Percentiles rank a stretch among this genome's conserved stretches.
phyloP scores from a whole-genome alignment of 2,888 invertebrate genomes.

The Stegophylla sp. region DNA sequence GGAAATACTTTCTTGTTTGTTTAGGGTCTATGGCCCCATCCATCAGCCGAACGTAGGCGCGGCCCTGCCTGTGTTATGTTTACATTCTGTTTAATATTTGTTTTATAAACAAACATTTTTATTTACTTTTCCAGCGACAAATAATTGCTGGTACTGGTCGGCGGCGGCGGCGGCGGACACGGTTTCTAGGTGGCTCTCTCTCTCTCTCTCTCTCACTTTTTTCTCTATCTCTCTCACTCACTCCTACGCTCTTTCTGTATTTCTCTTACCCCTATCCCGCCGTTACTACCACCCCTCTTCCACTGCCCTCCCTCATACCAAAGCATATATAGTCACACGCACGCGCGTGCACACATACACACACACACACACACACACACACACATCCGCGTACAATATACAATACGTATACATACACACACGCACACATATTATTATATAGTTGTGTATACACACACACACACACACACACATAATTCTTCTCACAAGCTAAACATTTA shows the following conservation, averaged over 20 bases:
- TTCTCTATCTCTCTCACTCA: too few species aligned
- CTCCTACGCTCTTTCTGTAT: too few species aligned
- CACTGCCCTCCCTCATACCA: background rate
- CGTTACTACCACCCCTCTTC: background rate
- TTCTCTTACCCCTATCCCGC: background rate
- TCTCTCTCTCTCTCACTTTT: background rate
- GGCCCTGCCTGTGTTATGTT: conserved; percentile 58
- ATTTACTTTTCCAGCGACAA: conserved; percentile 61
- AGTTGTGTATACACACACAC: conserved; percentile 12
- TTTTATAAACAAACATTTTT: conserved; percentile 61
- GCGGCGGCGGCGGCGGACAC: conserved; percentile 23
- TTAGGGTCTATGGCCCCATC: conserved; percentile 59
- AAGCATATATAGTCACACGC: background rate
- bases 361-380: conserved; percentile 14
- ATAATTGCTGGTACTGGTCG: conserved; percentile 60
- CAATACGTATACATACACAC: background rate
- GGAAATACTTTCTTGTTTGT: conserved; percentile 56
- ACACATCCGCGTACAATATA: background rate
- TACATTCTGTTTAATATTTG: conserved; percentile 61
- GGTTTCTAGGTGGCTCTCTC: conserved; percentile 26
- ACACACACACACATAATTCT: conserved; percentile 28
- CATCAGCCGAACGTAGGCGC: conserved; percentile 50
- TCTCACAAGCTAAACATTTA: conserved; percentile 57
- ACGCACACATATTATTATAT: background rate
- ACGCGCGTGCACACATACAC: background rate